Base-by-base conservation (phyloP, 2,797 vertebrate genomes). In the Myotis vivesi region DNA sequence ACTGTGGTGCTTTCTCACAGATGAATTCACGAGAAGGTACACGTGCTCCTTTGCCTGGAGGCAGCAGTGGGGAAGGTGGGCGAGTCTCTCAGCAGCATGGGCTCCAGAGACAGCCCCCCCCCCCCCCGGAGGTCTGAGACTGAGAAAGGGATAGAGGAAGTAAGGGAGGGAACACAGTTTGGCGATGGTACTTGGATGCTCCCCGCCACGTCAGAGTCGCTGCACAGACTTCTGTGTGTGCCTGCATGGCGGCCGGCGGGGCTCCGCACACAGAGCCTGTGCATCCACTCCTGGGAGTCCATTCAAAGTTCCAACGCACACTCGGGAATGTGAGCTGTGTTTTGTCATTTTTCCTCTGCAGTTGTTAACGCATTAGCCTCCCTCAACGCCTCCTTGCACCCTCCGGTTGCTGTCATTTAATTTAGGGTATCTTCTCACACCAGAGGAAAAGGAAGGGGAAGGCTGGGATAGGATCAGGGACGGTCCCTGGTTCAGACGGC, bases 151-250 rank as follows among this genome's bases (percentile, higher is more conserved):
- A 1, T 41, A 25, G 25, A 20, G 10, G 28, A 8, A 6, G 72
- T 8, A 5, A 23, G 7, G 9, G n/a, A 25, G 6, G 23, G 82
- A 7, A 3, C 5, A 10, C 30, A 22, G 0, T 5, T 19, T 0
- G 13, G 30, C 23, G 6, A 0, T 13, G 16, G 46, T 28, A 7
- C 11, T 28, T 30, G 28, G 19, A 19, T 6, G 22, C 33, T 36
- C 8, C 9, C 9, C 28, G 1, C 23, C 22, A 1, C 3, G 4
- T 16, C 6, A 17, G 59, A 36, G 71, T 12, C 7, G 0, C n/a
- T 0, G 4, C 11, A 4, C 2, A 36, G 81, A n/a, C 8, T 12
- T 82, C 79, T 16, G 5, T 12, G 1, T 9, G 0, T 3, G 59
- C 7, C 6, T 12, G 41, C 57, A 13, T 5, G 12, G 57, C 5